Base-by-base conservation (phyloP, 2,888 invertebrate genomes). In the Xanthia togata region DNA sequence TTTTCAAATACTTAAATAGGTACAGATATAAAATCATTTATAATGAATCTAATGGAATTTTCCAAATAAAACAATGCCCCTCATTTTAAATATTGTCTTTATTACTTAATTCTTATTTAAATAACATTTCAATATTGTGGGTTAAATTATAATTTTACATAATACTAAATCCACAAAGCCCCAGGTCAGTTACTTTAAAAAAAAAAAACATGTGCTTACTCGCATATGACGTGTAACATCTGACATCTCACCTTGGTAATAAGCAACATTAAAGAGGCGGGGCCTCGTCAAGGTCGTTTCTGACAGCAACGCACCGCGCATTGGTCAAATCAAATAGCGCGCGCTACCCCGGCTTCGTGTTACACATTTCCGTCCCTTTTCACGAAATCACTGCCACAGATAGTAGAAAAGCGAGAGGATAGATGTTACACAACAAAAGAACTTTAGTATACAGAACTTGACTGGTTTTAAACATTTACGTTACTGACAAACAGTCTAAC, bases 81-180 rank as follows among this genome's bases (percentile, higher is more conserved):
- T n/a, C 0, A 17, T 26, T 63, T 71, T 23, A 31, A 20, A 50
- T 31, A 35, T 44, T 20, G 12, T 31, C 5, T 78, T 78, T 78
- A 79, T 71, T 53, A 11, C 0, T 50, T 77, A 0, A 78, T 35
- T 12, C n/a, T 8, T 60, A 77, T 26, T 20, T 53, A 31, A 9
- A 23, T 20, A 35, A 78, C 9, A 59, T n/a, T 53, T 12, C 11
- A 70, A 71, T 38, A 73, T 65, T n/a, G 11, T 44, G n/a, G 17
- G 12, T 75, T 35, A 38, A 44, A 47, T 75, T 3, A 47, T 64
- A 50, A 17, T 26, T 47, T 44, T 26, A 76, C 14, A 57, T 77
- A 68, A 59, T 78, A 70, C 2, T 78, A 35, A 75, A 76, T 44
- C 8, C 53, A 53, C 20, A 4, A 47, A 67, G 11, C 50, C 8